Evolutionary conservation across 2,888 invertebrate genomes (phyloP).

Genomic region (Opisthograptis luteolata): DNA sequence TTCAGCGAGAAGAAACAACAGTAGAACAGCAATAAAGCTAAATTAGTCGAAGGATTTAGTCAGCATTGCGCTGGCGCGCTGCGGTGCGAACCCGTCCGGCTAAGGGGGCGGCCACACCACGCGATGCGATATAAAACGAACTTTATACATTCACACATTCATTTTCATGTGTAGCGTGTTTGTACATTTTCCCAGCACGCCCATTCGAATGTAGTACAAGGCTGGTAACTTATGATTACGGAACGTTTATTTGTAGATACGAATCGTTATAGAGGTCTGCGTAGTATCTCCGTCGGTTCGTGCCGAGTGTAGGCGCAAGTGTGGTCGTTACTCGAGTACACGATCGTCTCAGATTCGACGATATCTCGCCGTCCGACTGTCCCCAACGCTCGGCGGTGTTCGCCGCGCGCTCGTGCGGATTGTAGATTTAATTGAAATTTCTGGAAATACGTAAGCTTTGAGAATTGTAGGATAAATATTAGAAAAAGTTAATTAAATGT

Average conservation of each 20-base stretch:
- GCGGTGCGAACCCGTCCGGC: constrained; percentile 3
- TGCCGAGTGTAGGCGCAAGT: not conserved
- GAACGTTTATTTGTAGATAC: not conserved
- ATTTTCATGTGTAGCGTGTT: not conserved
- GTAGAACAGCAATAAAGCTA: constrained; percentile 16
- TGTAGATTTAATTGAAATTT: constrained; percentile 3
- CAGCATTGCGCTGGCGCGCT: constrained; percentile 8
- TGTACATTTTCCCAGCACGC: not conserved
- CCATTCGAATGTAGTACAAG: not conserved
- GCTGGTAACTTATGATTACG: not conserved
- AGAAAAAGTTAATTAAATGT: not conserved
- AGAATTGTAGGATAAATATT: not conserved
- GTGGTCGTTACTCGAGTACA: not conserved
- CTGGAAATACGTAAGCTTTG: not conserved
- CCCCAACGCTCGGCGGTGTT: not conserved
- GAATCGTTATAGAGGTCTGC: not conserved
- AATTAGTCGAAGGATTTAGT: constrained; percentile 20
- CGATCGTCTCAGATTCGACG: not conserved
- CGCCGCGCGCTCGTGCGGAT: not conserved
- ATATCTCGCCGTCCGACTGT: not conserved
- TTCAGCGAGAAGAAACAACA: constrained; percentile 12
- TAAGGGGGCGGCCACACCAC: not conserved
- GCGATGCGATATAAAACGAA: not conserved
- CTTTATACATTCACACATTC: not conserved
- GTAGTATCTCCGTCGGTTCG: not conserved